Base-by-base conservation (phyloP, 1,140 invertebrate genomes). In the Zaprionus nigranus region DNA sequence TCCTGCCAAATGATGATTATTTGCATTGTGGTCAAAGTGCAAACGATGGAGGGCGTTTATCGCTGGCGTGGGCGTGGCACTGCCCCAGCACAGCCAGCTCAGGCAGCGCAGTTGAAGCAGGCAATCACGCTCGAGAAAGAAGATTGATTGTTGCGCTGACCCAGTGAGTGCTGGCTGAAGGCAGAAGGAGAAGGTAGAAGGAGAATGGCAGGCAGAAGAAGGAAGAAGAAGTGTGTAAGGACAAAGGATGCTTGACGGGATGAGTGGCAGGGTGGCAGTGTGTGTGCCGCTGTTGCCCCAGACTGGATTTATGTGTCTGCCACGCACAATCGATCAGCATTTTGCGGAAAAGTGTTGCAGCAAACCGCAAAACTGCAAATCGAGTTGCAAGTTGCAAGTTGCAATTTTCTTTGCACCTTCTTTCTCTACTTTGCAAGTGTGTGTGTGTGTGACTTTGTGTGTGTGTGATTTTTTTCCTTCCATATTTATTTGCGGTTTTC, bases 401-500 rank as follows among this genome's bases (percentile, higher is more conserved):
- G 71, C 64, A 69, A 61, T 69, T 68, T 75, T 69, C 57, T 61
- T 11, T 53, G 54, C 34, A 64, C 22, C 26, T 64, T 71, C 54
- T 65, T 38, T 30, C 22, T 36, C 34, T 51, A 17, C 40, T 7
- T 49, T 46, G 57, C 30, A 12, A 22, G 3, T 28, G 28, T 24
- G 13, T 24, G 30, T 24, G 24, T 53, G 22, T 12, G 11, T 26
- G 12, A 34, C 2, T 56, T 9, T 11, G 3, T 46, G 28, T 38
- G 28, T 51, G 36, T 53, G 22, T 57, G 20, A 11, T 63, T 54
- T 70, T 70, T 69, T 73, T 73, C 54, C 72, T 69, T 78, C 69
- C 56, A 69, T 69, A 68, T 69, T 54, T 74, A 54, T 71, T 77
- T 85, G 85, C 81, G 77, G 84, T 87, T 83, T 79, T 88, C 79